Conservation (phyloP, 2,797 vertebrate species). For the Megaceryle alcyon region DNA sequence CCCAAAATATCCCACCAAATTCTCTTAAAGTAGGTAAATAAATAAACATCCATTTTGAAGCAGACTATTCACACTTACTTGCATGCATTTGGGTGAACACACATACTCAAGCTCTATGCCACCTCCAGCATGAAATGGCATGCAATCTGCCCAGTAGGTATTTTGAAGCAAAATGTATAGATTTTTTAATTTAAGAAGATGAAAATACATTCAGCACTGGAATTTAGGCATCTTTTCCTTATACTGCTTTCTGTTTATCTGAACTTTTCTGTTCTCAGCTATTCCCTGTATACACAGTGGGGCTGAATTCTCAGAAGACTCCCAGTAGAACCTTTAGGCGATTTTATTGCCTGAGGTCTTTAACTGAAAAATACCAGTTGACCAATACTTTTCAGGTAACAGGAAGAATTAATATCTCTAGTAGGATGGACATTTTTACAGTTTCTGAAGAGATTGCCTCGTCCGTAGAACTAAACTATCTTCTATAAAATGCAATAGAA, state of each 20-base stretch:
- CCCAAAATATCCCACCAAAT: not conserved
- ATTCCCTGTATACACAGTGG: not conserved
- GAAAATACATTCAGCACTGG: not conserved
- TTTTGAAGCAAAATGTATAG: not conserved
- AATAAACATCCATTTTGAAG: not conserved
- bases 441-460: not conserved
- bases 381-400: not conserved
- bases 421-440: not conserved
- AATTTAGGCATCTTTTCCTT: not conserved
- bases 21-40: not conserved
- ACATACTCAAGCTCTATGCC: not conserved
- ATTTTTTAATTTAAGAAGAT: not conserved
- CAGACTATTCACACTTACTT: not conserved
- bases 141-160: not conserved
- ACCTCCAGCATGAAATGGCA: not conserved
- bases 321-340: not conserved
- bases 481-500: not conserved
- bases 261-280: not conserved
- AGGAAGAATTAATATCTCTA: not conserved
- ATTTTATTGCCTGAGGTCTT: constrained; percentile 3
- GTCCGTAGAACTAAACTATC: not conserved
- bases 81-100: not conserved
- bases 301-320: constrained; percentile 13
- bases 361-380: not conserved
- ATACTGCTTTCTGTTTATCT: not conserved